Base-by-base conservation (phyloP, 2,888 invertebrate species). In the Cerastis rubricosa region DNA sequence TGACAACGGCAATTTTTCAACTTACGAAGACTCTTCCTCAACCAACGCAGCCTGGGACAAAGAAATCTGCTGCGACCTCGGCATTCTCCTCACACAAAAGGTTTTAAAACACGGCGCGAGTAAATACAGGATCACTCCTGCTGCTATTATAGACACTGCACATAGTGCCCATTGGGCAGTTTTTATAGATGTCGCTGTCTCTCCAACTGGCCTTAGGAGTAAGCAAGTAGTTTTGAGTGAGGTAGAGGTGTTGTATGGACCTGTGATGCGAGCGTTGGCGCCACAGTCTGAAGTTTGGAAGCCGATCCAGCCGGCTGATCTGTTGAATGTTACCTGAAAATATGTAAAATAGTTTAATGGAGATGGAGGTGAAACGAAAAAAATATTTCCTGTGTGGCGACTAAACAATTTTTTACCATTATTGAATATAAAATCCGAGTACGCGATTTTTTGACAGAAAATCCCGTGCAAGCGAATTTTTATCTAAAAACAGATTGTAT, bases 311-410 rank as follows among this genome's bases (percentile, higher is more conserved):
- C 94, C 94, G 22, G 93, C 94, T 43, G 97, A 95, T 80, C 96
- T 93, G 86, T 97, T 97, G 91, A 97, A 97, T 70, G 95, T 72
- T 2, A 97, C 94, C 96, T 96, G 93, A 0, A 92, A 93, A 43
- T 29, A 35, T 7, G 35, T 40, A 35, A 66, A 43, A n/a, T 0
- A 0, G 0, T 6, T 19, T 73, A 17, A 40, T 7, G 25, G 8
- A 19, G 0, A 2, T 3, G 35, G 35, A 35, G 35, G 35, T 35
- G 35, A 3, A 3, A 35, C 35, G 35, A 35, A 35, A 35, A 35
- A 35, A 35, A 2, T 2, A 35, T 35, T 35, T 35, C 1, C 3
- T 35, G 35, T 35, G 35, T 35, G 35, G 3, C 1, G 35, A 2
- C 35, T 35, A 3, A 35, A 35, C 35, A 2, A 35, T 35, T 35